A percentile compares a stretch with the other conserved stretches of the same genome.
These are phyloP conservation scores for Phyllotis vaccarum DNA, from an alignment of 2,797 vertebrate species.

Conservation along the genomic window DNA sequence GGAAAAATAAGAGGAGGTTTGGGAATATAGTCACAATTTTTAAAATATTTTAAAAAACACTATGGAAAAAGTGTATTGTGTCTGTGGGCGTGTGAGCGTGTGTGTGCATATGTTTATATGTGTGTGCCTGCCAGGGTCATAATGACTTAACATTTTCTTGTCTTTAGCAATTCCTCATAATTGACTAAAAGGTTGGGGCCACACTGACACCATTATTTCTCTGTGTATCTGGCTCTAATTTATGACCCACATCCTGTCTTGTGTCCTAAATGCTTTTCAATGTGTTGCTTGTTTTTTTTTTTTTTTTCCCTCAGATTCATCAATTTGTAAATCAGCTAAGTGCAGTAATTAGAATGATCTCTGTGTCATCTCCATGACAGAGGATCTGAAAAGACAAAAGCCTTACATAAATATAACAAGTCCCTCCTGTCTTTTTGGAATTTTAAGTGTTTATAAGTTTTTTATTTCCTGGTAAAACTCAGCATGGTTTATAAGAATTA, in stretches of 20 bases:
- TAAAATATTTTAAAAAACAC: background rate
- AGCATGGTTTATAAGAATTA: conserved; percentile 52
- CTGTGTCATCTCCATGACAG: conserved; percentile 35
- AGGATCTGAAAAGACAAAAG: conserved; percentile 59
- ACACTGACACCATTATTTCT: conserved; percentile 65
- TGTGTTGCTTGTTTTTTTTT: conserved; percentile 41
- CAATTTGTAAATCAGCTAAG: conserved; percentile 68
- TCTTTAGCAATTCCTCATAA: conserved; percentile 50
- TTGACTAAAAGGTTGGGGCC: conserved; percentile 69
- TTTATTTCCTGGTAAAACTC: conserved; percentile 58
- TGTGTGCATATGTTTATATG: background rate
- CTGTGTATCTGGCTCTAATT: conserved; percentile 54
- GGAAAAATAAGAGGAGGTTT: background rate
- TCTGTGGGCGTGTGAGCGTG: background rate
- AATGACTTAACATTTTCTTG: conserved; percentile 61
- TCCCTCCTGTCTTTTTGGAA: conserved; percentile 57
- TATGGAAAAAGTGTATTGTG: background rate
- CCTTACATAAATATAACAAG: conserved; percentile 11
- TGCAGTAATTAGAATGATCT: conserved; percentile 61
- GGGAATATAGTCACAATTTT: conserved; percentile 22
- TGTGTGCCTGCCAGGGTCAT: conserved; percentile 25
- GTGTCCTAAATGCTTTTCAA: conserved; percentile 56
- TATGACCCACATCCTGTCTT: conserved; percentile 63
- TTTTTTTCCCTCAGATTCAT: conserved; percentile 17
- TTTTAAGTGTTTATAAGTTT: conserved; percentile 65